Evolutionary conservation across 2,797 vertebrate species (phyloP), one percentile per base, ranked within the genome.

Genomic region (Arrhamphus sclerolepis): DNA sequence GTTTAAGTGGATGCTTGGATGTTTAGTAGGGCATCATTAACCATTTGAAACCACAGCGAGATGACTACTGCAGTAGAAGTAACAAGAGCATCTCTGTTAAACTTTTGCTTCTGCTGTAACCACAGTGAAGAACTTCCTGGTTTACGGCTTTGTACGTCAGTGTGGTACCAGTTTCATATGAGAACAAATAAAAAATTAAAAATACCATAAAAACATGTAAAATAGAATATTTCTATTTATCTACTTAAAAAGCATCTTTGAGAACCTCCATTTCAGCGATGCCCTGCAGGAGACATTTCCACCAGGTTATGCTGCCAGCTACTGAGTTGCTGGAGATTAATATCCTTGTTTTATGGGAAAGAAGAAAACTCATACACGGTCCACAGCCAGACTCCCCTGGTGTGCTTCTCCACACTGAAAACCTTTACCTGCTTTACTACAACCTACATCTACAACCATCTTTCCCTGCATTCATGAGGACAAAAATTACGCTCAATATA

Each of bases 261-360:
- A n/a, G n/a, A n/a, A n/a, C n/a, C n/a, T n/a, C n/a, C n/a, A n/a
- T n/a, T n/a, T n/a, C n/a, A 39, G 42, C 13, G 9, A 26, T 18
- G 9, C 46, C 66, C 50, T 11, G 43, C 21, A 38, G 43, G 34
- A 52, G 60, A 58, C 24, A 2, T 31, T 61, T 59, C 44, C 70
- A 70, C 53, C 62, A 48, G 58, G 60, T 75, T 59, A 24, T 44
- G 5, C 52, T 39, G 28, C 13, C 66, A 31, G 51, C 52, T 13
- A 29, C 57, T 52, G 46, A 62, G 34, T 39, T 43, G 51, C 6
- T 16, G 41, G 6, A 60, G 58, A 71, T 69, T 42, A 69, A 74
- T 48, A 21, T 55, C 49, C 39, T 51, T 5, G 46, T 63, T 65
- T 38, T 24, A 10, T 19, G 0, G 16, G 26, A 22, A 44, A 52